Evolutionary conservation across 2,113 vertebrate species (phyloP).

Genomic region (Marmota monax): DNA sequence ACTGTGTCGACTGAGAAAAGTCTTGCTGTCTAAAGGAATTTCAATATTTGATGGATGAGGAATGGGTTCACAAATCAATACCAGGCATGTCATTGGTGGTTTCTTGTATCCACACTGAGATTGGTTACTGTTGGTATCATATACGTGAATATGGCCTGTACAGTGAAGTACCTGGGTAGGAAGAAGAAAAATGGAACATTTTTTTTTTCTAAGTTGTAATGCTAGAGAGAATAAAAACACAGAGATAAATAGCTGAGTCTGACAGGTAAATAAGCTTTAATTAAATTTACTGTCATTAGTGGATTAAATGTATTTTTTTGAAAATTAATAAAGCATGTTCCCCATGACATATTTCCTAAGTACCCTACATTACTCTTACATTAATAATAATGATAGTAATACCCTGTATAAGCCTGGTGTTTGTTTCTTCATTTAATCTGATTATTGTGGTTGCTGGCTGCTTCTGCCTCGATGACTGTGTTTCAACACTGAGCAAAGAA

Average conservation of each 20-base stretch:
- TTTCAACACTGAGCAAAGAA: conserved; percentile 51
- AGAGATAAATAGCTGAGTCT: conserved; percentile 29
- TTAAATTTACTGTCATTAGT: conserved; percentile 39
- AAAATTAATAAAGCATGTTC: conserved; percentile 6
- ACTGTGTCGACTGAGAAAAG: conserved; percentile 98
- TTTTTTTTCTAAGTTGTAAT: background rate
- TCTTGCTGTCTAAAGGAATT: conserved; percentile 98
- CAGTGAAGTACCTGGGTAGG: conserved; percentile 94
- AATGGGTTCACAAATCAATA: conserved; percentile 98
- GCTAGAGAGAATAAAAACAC: conserved; percentile 29
- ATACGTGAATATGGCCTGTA: conserved; percentile 94
- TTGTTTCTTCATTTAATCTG: conserved; percentile 40
- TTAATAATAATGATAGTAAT: background rate
- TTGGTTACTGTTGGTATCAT: conserved; percentile 88
- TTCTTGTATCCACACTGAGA: conserved; percentile 91
- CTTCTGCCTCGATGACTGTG: conserved; percentile 1
- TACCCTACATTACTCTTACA: background rate
- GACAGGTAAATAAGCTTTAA: background rate
- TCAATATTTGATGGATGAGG: conserved; percentile 99
- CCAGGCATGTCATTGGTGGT: conserved; percentile 93
- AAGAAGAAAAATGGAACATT: conserved; percentile 8
- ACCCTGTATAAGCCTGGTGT: background rate
- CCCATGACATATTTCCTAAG: background rate
- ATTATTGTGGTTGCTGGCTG: background rate
- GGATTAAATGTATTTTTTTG: background rate